Percentiles rank a stretch among this genome's conserved stretches.
phyloP scores from a whole-genome alignment of 64 coral and sea anemone species.

The Hydrozoanthus tunicans region DNA sequence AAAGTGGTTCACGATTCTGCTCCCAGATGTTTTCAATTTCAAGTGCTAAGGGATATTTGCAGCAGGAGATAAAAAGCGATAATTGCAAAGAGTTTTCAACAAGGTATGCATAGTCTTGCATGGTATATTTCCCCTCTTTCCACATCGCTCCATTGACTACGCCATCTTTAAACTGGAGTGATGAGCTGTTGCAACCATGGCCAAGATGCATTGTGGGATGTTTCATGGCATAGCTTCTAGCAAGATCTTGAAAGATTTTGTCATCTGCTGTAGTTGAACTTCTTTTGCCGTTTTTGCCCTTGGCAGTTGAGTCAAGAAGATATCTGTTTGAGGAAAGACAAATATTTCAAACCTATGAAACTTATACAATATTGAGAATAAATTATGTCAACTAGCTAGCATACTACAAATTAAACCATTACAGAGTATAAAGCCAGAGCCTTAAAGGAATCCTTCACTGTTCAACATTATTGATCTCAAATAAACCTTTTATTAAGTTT shows the following conservation, averaged over 20 bases:
- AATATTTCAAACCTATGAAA: background rate
- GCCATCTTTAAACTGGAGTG: slow-evolving; percentile 65
- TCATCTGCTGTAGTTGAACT: slow-evolving; percentile 74
- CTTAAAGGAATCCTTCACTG: too few relatives aligned
- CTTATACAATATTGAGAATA: background rate
- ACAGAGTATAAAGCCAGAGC: too few relatives aligned
- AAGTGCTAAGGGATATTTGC: slow-evolving; percentile 61
- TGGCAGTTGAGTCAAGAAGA: slow-evolving; percentile 62
- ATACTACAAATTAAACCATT: too few relatives aligned
- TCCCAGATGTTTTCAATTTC: slow-evolving; percentile 63
- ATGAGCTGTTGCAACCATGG: slow-evolving; percentile 71
- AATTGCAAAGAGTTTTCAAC: slow-evolving; percentile 69
- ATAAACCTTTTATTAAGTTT: too few relatives aligned
- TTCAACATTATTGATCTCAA: too few relatives aligned
- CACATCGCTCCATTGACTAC: slow-evolving; percentile 69
- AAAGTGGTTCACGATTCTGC: slow-evolving; percentile 66
- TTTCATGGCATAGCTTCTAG: slow-evolving; percentile 67
- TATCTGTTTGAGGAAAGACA: slow-evolving; percentile 64
- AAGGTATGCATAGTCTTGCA: slow-evolving; percentile 92
- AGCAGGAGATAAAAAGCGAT: slow-evolving; percentile 90
- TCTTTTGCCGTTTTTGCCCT: slow-evolving; percentile 28
- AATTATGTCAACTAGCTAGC: background rate
- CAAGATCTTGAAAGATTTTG: slow-evolving; percentile 74
- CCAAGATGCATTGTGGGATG: slow-evolving; percentile 91
- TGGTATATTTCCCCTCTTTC: slow-evolving; percentile 75